These are phyloP conservation scores for human DNA, from an alignment of 2,113 vertebrate species.

Conservation along the genomic window DNA sequence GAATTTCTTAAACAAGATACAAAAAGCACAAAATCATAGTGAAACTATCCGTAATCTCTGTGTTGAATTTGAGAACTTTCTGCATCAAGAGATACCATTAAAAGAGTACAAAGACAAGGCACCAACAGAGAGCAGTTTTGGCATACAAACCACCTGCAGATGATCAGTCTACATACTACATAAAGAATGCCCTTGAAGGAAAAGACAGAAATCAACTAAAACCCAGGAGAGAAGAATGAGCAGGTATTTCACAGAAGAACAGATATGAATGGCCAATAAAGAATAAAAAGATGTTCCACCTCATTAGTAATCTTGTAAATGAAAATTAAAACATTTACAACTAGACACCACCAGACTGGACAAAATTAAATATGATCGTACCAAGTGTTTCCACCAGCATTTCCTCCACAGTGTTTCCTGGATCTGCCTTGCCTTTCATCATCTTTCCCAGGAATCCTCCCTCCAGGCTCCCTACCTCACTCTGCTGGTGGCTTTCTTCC, in stretches of 20 bases:
- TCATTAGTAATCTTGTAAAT: conserved; percentile 26
- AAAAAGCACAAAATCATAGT: background rate
- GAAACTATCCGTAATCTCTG: background rate
- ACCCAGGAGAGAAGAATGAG: background rate
- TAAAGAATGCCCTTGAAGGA: background rate
- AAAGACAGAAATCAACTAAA: background rate
- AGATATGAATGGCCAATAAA: background rate
- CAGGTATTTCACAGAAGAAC: conserved; percentile 2
- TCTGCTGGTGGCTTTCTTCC: background rate
- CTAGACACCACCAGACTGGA: background rate
- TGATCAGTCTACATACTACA: background rate
- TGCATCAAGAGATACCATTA: background rate
- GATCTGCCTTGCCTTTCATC: background rate
- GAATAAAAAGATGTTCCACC: background rate
- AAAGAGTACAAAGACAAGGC: background rate
- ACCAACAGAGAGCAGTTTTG: background rate
- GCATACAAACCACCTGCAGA: background rate
- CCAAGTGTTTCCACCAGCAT: background rate
- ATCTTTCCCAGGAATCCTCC: background rate
- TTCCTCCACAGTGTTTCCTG: background rate
- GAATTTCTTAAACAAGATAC: conserved; percentile 18
- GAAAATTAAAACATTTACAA: background rate
- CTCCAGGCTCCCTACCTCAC: background rate
- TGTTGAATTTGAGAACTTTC: background rate
- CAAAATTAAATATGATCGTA: background rate